Base-by-base conservation (phyloP, 2,888 invertebrate species). In the Sinhomidia bicolor region DNA sequence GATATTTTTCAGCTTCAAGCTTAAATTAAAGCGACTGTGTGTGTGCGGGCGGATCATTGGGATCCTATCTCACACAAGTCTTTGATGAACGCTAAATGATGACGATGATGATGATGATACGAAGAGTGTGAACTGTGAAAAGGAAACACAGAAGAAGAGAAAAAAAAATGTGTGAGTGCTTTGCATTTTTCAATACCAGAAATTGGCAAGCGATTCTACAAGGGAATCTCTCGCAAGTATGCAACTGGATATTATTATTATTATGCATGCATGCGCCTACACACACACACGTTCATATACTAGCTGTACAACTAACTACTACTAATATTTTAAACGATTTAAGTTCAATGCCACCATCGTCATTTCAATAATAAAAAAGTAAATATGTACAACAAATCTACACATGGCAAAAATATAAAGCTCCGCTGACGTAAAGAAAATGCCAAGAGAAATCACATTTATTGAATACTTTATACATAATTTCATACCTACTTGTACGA, bases 331-430 rank as follows among this genome's bases (percentile, higher is more conserved):
- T 47, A 17, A 51, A 26, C 47, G 68, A 74, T 47, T 74, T 74
- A 74, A 74, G 74, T 74, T 74, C 74, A 74, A 74, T 74, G 74
- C 74, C 74, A 74, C 29, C 23, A 26, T 65, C 32, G n/a, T n/a
- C n/a, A n/a, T n/a, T n/a, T n/a, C n/a, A n/a, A n/a, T n/a, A n/a
- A n/a, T n/a, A n/a, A n/a, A n/a, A n/a, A n/a, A n/a, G n/a, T n/a
- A n/a, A n/a, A n/a, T n/a, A n/a, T n/a, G n/a, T n/a, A n/a, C n/a
- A n/a, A n/a, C n/a, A n/a, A n/a, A n/a, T n/a, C n/a, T n/a, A n/a
- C n/a, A n/a, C n/a, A n/a, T n/a, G n/a, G n/a, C n/a, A n/a, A n/a
- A n/a, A n/a, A n/a, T n/a, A n/a, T n/a, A n/a, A n/a, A n/a, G n/a
- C n/a, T n/a, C n/a, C n/a, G n/a, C n/a, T n/a, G n/a, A n/a, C n/a